Evolutionary conservation across 2,888 invertebrate genomes (phyloP), one percentile per base, ranked within the genome.

Genomic region (Xestia c-nigrum): DNA sequence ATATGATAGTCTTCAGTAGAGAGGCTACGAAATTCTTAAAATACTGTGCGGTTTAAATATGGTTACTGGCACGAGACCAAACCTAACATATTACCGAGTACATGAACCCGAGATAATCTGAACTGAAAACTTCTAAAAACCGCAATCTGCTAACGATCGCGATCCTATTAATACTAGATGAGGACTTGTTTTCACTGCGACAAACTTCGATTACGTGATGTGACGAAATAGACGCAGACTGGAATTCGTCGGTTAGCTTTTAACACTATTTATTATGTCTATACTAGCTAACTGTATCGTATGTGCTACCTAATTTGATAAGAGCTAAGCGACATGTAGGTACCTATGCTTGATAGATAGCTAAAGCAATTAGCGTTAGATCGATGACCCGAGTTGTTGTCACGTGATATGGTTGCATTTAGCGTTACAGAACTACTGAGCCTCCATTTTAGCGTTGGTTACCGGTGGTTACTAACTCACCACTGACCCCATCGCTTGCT

Each of bases 401-500:
- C 59, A 81, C 82, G 81, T 74, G 72, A 73, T 79, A 74, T 77
- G 84, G 83, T 78, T 79, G 81, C 77, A 73, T 67, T 73, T 83
- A 83, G 85, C 80, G 65, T 66, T 68, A n/a, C 16, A 72, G 52
- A 78, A 52, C 55, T 76, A 85, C 71, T 68, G 73, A 78, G 50
- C 66, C 47, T 76, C 65, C 55, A 61, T 38, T 70, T 69, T 86
- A 88, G 87, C 80, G 69, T 76, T 78, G 75, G 71, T 77, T 80
- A 79, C 85, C 64, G 73, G 64, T 80, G 81, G 72, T 65, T 74
- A 76, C 78, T 43, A 85, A 96, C 96, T 96, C 96, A 96, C 96
- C 96, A 88, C 91, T 88, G 90, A 91, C 91, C 89, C 94, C 92
- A 84, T 90, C 91, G 87, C 89, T 92, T 78, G 95, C 95, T 85